Evolutionary conservation across 2,113 vertebrate species (phyloP), one percentile per base, ranked within the genome.

Genomic region (Colistium nudipinnis): DNA sequence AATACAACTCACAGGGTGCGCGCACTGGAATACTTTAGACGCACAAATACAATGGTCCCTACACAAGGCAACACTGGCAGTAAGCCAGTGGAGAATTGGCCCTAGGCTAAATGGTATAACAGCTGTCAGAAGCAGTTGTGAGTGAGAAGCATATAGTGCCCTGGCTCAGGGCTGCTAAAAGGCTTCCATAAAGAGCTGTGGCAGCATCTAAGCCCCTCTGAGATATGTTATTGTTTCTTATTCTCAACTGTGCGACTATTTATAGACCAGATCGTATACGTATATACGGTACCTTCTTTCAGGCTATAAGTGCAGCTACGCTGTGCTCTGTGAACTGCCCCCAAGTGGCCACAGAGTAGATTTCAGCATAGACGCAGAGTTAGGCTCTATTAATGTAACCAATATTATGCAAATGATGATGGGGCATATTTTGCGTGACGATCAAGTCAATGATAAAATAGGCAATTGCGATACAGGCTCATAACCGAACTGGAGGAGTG

Each of bases 1-100:
- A 43, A 54, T 52, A 57, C 20, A 48, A 33, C 45, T 69, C 27
- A 24, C 19, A 28, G 59, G 45, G 39, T 25, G 59, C 57, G 74
- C 39, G 35, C 7, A 36, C 38, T 22, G 6, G 14, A 47, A n/a
- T 24, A 75, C 16, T 59, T 17, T 22, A 55, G 16, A 51, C n/a
- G 19, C 70, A 70, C 76, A 76, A 76, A 78, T 60, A 75, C 70
- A 78, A 70, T 72, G 28, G 13, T 30, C 38, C 43, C 12, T 10
- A 74, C 52, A 80, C 74, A 86, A 49, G 19, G 48, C 47, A 28
- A 44, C 22, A n/a, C 22, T 67, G 39, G 45, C 20, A 51, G 35
- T 12, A 19, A 51, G 17, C 48, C 44, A 64, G 52, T 48, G 19
- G 38, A 70, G 59, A 72, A 62, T 35, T 6, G 13, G 54, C 76